These are phyloP conservation scores for Erpetoichthys calabaricus DNA, from an alignment of 2,797 vertebrate species.

Conservation along the genomic window DNA sequence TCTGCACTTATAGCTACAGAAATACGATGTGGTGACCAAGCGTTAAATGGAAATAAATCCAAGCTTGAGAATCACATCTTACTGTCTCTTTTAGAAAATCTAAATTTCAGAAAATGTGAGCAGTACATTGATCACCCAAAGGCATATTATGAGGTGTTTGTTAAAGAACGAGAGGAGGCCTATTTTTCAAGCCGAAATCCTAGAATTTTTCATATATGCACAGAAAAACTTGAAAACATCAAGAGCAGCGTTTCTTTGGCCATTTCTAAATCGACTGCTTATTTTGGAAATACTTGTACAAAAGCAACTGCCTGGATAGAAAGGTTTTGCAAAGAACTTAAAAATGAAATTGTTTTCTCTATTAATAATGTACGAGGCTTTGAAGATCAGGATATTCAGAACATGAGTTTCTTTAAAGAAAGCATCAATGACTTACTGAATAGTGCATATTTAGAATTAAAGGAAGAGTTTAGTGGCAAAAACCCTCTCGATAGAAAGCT, in stretches of 20 bases:
- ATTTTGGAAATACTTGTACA: constrained; percentile 16
- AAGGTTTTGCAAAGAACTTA: constrained; percentile 27
- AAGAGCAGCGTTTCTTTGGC: constrained; percentile 18
- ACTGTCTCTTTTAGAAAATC: constrained; percentile 33
- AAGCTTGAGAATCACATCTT: constrained; percentile 36
- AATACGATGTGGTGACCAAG: constrained; percentile 17
- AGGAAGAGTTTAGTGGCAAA: not conserved
- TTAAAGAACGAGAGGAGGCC: constrained; percentile 19
- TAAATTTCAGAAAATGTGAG: constrained; percentile 33
- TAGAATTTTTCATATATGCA: constrained; percentile 19
- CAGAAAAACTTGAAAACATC: constrained; percentile 14
- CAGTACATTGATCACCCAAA: constrained; percentile 18
- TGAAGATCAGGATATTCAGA: constrained; percentile 30
- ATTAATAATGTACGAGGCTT: constrained; percentile 20
- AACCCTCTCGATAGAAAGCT: constrained; percentile 16
- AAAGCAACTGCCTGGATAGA: constrained; percentile 31
- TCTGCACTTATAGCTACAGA: constrained; percentile 22
- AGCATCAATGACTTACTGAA: constrained; percentile 17
- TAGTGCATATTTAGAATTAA: constrained; percentile 1
- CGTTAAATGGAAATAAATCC: constrained; percentile 29
- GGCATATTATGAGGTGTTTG: constrained; percentile 24
- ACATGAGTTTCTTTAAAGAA: constrained; percentile 30
- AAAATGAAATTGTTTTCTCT: constrained; percentile 26
- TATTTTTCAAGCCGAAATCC: too few relatives aligned
- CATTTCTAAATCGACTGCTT: constrained; percentile 23